Conservation (phyloP, 2,113 vertebrate genomes). For the Toxotes jaculatrix region DNA sequence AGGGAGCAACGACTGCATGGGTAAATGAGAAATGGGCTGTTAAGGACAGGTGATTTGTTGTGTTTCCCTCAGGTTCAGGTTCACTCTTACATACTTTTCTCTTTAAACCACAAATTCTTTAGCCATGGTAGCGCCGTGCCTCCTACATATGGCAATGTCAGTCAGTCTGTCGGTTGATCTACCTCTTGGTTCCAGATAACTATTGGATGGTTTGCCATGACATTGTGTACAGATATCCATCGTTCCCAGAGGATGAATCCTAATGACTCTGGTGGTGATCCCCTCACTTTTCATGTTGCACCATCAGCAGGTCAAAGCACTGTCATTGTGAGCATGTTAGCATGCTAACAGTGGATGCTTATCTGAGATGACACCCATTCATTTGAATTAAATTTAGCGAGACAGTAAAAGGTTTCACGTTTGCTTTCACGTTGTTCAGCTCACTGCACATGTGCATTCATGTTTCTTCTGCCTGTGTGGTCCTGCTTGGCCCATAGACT, state of each 20-base stretch:
- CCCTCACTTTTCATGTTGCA: neutral
- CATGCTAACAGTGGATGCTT: no score
- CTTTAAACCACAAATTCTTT: neutral
- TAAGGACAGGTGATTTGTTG: neutral
- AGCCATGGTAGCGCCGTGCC: neutral
- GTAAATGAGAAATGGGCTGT: conserved; percentile 28
- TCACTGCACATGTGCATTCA: no score
- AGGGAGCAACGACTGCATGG: conserved; percentile 8
- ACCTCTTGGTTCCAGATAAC: neutral
- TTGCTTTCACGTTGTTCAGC: no score
- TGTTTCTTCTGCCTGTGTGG: no score
- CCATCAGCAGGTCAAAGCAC: no score
- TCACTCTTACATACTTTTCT: neutral
- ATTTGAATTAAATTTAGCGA: no score
- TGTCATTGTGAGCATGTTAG: no score
- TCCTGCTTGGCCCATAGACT: no score
- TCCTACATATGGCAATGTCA: neutral
- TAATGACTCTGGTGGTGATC: neutral
- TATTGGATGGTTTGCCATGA: neutral
- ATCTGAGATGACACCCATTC: no score
- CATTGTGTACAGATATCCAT: neutral
- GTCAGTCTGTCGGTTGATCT: neutral
- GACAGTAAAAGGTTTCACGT: no score
- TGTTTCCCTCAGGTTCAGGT: neutral
- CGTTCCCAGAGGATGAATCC: neutral